Conservation (phyloP, 2,888 invertebrate species). For the Terebella lapidaria region DNA sequence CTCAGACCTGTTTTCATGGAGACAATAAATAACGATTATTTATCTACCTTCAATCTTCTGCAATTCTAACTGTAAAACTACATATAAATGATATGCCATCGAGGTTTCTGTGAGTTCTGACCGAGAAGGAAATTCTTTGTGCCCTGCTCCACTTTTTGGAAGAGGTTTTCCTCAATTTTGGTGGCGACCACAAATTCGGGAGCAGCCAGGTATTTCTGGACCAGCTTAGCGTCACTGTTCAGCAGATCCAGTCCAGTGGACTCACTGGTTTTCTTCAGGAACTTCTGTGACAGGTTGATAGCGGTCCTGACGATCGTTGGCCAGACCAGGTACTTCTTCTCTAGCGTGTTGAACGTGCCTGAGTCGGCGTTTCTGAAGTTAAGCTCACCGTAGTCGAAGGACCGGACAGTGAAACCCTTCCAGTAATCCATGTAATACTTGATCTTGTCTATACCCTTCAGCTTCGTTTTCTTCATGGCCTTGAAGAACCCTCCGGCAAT, state of each 20-base stretch:
- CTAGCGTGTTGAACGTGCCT: constrained; percentile 17
- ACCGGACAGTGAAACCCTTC: constrained; percentile 24
- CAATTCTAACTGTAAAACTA: too few relatives aligned
- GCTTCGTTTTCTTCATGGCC: constrained; percentile 26
- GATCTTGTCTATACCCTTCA: constrained; percentile 21
- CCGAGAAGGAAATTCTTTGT: constrained; percentile 10
- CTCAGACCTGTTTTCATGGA: too few relatives aligned
- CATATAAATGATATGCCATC: too few relatives aligned
- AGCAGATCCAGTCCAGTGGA: constrained; percentile 21
- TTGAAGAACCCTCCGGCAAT: constrained; percentile 25
- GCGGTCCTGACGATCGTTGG: constrained; percentile 20
- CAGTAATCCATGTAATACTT: constrained; percentile 25
- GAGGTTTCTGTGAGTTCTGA: too few relatives aligned
- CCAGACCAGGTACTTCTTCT: constrained; percentile 23
- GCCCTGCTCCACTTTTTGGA: constrained; percentile 15
- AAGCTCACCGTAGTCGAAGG: constrained; percentile 22
- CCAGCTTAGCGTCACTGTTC: constrained; percentile 10
- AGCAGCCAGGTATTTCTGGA: constrained; percentile 25
- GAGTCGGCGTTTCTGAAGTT: constrained; percentile 18
- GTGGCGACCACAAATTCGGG: constrained; percentile 25
- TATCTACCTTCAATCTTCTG: too few relatives aligned
- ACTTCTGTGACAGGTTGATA: constrained; percentile 21
- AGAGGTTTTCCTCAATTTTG: constrained; percentile 23
- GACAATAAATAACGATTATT: too few relatives aligned
- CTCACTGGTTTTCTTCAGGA: constrained; percentile 21